phyloP scores from a whole-genome alignment of 1,140 invertebrate species.

The Fopius arisanus region DNA sequence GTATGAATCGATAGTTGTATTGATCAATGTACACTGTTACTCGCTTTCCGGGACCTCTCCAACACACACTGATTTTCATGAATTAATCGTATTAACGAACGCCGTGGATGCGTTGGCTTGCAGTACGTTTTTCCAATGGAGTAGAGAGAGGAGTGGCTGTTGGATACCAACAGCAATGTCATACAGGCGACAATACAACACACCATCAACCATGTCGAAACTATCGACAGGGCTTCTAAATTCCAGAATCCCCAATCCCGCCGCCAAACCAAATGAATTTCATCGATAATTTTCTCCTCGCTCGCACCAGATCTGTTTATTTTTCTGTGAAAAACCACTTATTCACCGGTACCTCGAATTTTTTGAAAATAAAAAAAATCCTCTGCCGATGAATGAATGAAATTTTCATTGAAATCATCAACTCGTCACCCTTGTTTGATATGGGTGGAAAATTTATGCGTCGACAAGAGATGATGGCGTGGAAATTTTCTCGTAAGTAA shows the following conservation, averaged over 20 bases:
- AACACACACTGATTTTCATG: constrained; percentile 18
- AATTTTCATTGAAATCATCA: neutral
- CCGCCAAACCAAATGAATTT: neutral
- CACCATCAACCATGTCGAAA: constrained; percentile 2
- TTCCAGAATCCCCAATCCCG: neutral
- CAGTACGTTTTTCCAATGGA: neutral
- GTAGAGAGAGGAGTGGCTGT: neutral
- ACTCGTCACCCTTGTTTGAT: too few species aligned
- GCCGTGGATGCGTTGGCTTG: neutral
- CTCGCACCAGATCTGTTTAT: too few species aligned
- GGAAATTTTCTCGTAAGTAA: constrained; percentile 44
- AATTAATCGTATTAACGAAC: constrained; percentile 30
- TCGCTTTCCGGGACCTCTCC: neutral
- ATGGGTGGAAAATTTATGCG: neutral
- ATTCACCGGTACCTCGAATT: too few species aligned
- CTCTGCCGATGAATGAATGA: too few species aligned
- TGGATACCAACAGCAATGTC: neutral
- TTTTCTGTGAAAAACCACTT: too few species aligned
- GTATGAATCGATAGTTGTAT: constrained; percentile 27
- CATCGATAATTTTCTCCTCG: neutral
- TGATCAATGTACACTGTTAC: constrained; percentile 10
- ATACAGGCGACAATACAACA: constrained; percentile 4
- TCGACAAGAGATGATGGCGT: constrained; percentile 7
- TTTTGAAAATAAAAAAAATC: too few species aligned
- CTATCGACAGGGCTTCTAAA: constrained; percentile 10